A percentile compares a stretch with the other conserved stretches of the same genome.
Evolutionary conservation across 1,140 invertebrate genomes (phyloP).

Genomic region (Monomorium pharaonis): DNA sequence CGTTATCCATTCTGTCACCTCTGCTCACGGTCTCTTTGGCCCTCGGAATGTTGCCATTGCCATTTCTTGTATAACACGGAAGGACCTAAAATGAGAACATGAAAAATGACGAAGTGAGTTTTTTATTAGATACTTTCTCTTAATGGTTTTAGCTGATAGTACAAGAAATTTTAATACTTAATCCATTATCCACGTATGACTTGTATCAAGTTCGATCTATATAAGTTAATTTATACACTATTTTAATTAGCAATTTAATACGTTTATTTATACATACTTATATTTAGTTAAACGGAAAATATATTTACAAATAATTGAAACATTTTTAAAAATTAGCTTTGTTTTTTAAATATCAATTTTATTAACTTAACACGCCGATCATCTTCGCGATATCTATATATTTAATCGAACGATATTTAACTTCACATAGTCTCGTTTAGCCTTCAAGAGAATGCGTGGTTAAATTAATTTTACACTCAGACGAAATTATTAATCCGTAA

Average conservation of each 20-base stretch:
- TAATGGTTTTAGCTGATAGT: background rate
- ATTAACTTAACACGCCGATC: background rate
- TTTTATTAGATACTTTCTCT: background rate
- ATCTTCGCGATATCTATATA: background rate
- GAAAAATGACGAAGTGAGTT: background rate
- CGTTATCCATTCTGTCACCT: slow-evolving; percentile 90
- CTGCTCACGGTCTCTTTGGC: slow-evolving; percentile 76
- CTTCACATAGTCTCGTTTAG: background rate
- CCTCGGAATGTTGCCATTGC: slow-evolving; percentile 42
- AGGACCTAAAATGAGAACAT: slow-evolving; percentile 87
- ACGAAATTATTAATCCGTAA: slow-evolving; percentile 44
- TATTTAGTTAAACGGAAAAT: background rate
- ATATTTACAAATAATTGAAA: background rate
- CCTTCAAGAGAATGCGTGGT: background rate
- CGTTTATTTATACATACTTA: background rate
- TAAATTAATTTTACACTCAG: slow-evolving; percentile 10
- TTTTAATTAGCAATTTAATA: background rate
- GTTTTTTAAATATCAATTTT: background rate
- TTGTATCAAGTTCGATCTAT: background rate
- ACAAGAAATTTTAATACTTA: background rate
- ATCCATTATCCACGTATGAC: background rate
- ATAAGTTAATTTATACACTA: background rate
- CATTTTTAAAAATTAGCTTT: background rate
- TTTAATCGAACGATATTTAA: slow-evolving; percentile 1
- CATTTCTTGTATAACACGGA: slow-evolving; percentile 87